These are phyloP conservation scores for Aythya baeri DNA, from an alignment of 2,113 vertebrate genomes.

Conservation along the genomic window DNA sequence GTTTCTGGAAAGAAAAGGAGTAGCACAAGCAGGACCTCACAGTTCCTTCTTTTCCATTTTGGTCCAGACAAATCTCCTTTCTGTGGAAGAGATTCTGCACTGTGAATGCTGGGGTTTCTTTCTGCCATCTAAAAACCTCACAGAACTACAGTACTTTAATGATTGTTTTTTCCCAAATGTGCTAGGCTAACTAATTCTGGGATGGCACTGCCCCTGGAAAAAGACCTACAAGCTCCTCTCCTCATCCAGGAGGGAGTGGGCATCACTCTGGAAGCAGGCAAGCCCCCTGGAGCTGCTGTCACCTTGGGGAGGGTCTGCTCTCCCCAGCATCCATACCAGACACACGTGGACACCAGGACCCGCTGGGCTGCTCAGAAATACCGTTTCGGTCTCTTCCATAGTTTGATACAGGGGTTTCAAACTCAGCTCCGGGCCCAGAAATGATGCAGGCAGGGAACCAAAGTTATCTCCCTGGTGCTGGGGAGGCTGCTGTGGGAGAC, in stretches of 20 bases:
- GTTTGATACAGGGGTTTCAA: background rate
- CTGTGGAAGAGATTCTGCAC: background rate
- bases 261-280: background rate
- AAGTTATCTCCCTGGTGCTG: background rate
- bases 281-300: background rate
- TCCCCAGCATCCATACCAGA: background rate
- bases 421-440: background rate
- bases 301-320: background rate
- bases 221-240: no score
- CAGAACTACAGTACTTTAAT: background rate
- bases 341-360: background rate
- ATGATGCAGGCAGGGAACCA: background rate
- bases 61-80: background rate
- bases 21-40: background rate
- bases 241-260: background rate
- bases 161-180: background rate
- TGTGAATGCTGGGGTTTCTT: background rate
- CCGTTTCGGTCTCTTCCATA: background rate
- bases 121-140: background rate
- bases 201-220: no score
- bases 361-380: background rate
- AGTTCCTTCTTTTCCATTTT: background rate
- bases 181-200: background rate
- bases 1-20: background rate
- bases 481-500: background rate